A percentile compares a stretch with the other conserved stretches of the same genome.
These are phyloP conservation scores for Notarius quadriscutis DNA, from an alignment of 2,113 vertebrate species.

Conservation along the genomic window DNA sequence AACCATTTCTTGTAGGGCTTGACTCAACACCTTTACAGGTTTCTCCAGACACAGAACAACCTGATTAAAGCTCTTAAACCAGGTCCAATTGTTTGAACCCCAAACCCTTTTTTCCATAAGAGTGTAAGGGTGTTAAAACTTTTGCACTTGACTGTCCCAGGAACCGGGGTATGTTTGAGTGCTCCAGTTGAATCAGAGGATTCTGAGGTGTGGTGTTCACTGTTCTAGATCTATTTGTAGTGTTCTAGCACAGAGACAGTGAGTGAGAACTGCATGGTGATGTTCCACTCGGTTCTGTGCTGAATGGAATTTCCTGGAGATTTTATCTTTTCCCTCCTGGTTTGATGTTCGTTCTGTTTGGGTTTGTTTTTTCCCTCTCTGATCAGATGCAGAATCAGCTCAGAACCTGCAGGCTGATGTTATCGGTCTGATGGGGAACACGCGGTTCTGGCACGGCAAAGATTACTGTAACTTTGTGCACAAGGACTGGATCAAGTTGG, in stretches of 20 bases:
- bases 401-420: slow-evolving; percentile 76
- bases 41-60: neutral
- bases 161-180: too few relatives aligned
- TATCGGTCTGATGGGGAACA: slow-evolving; percentile 86
- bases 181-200: neutral
- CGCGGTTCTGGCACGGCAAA: slow-evolving; percentile 96
- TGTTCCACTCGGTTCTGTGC: neutral
- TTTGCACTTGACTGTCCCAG: neutral
- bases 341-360: neutral
- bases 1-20: neutral
- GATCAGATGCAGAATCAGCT: slow-evolving; percentile 72
- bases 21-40: neutral
- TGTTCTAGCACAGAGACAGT: neutral
- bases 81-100: neutral
- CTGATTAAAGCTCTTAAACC: neutral
- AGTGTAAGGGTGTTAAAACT: neutral
- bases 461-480: slow-evolving; percentile 98
- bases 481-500: slow-evolving; percentile 97
- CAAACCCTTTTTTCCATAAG: neutral
- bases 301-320: neutral
- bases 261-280: neutral
- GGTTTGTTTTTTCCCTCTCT: neutral
- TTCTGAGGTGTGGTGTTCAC: neutral
- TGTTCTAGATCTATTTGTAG: neutral
- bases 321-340: neutral